Evolutionary conservation across 2,113 vertebrate genomes (phyloP).

Genomic region (Asarcornis scutulata): DNA sequence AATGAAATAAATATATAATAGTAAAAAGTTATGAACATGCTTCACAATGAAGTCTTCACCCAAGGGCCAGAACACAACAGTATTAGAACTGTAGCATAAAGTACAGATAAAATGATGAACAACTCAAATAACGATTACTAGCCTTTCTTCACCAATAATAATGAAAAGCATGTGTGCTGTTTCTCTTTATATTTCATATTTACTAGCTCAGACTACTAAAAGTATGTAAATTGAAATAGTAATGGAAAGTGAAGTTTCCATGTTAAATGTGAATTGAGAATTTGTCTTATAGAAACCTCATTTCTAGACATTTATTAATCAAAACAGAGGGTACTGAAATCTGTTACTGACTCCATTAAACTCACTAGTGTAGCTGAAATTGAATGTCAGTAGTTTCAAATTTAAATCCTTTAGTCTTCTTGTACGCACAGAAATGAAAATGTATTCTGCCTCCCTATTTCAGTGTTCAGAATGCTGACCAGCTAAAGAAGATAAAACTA

Average conservation of each 20-base stretch:
- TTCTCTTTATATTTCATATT: background rate
- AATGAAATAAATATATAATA: background rate
- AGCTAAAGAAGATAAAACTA: background rate
- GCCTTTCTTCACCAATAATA: background rate
- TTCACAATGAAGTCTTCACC: background rate
- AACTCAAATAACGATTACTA: background rate
- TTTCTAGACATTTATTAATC: background rate
- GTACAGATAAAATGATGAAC: background rate
- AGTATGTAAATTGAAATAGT: background rate
- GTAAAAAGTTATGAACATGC: background rate
- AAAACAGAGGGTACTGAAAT: background rate
- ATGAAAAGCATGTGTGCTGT: background rate
- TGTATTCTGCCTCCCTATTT: background rate
- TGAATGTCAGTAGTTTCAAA: background rate
- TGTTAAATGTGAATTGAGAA: background rate
- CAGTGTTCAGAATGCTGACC: background rate
- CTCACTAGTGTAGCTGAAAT: background rate
- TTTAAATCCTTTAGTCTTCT: background rate
- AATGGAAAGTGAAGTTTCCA: background rate
- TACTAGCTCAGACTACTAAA: background rate
- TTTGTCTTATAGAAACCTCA: background rate
- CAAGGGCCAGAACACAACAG: background rate
- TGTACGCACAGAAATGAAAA: background rate
- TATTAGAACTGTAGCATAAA: background rate
- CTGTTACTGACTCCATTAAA: background rate